phyloP scores from a whole-genome alignment of 1,140 invertebrate species.

The Drosophila sp. region DNA sequence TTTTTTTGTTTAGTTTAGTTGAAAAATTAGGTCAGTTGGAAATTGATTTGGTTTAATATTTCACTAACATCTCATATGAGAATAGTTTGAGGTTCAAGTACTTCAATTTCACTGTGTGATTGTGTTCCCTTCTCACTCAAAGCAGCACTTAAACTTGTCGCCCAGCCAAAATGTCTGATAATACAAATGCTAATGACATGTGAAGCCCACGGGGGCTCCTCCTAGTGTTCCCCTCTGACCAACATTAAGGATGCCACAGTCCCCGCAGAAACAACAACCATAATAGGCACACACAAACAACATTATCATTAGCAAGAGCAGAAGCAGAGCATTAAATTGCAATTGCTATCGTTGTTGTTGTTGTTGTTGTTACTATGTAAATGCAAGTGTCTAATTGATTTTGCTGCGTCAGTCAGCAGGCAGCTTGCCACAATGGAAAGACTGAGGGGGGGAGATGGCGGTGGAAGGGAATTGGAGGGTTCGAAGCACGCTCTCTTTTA shows the following conservation, averaged over 20 bases:
- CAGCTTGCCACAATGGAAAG: conserved; percentile 24
- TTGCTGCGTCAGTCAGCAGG: conserved; percentile 47
- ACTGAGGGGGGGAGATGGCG: conserved; percentile 30
- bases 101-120: conserved; percentile 40
- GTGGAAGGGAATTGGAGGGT: not conserved
- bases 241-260: not conserved
- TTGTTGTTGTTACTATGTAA: conserved; percentile 41
- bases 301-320: conserved; percentile 69
- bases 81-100: not conserved
- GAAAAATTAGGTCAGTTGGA: conserved; percentile 3
- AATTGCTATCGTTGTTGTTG: conserved; percentile 46
- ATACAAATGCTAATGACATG: conserved; percentile 71
- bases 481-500: not conserved
- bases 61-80: not conserved
- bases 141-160: conserved; percentile 57
- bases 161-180: conserved; percentile 40
- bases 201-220: conserved; percentile 13
- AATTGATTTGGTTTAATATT: conserved; percentile 15
- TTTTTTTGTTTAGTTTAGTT: conserved; percentile 15
- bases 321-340: conserved; percentile 69
- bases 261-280: conserved; percentile 45
- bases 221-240: not conserved
- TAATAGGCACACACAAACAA: conserved; percentile 73
- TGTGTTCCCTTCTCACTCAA: not conserved
- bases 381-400: conserved; percentile 74